Percentiles rank a stretch among this genome's conserved stretches.
Evolutionary conservation across 2,797 vertebrate genomes (phyloP).

Genomic region (Scyliorhinus canicula): DNA sequence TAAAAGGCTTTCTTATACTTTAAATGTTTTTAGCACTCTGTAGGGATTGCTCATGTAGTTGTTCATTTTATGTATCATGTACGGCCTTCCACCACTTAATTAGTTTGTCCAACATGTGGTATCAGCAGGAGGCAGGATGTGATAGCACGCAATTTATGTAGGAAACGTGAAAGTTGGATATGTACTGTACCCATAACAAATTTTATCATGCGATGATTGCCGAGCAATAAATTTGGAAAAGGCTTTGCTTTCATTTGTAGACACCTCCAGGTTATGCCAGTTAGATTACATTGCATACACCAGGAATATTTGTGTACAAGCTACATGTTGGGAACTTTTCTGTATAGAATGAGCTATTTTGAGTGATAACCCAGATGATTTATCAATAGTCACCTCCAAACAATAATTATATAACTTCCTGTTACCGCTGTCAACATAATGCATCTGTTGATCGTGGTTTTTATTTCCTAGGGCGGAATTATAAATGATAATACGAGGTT

Average conservation of each 20-base stretch:
- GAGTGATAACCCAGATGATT: not conserved
- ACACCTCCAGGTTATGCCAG: not conserved
- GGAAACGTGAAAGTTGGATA: not conserved
- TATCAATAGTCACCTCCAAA: not conserved
- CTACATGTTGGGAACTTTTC: not conserved
- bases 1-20: not conserved
- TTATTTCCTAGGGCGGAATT: not conserved
- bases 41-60: not conserved
- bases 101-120: not conserved
- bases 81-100: not conserved
- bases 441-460: not conserved
- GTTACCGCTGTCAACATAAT: not conserved
- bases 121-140: constrained; percentile 6
- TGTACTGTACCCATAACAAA: constrained; percentile 21
- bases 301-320: not conserved
- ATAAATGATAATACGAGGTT: not conserved
- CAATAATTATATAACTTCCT: not conserved
- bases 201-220: not conserved
- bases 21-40: constrained; percentile 23
- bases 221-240: not conserved
- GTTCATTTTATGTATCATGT: not conserved
- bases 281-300: not conserved
- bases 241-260: not conserved
- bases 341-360: not conserved
- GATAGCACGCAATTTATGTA: not conserved